Conservation (phyloP, 1,140 invertebrate species). For the Brachionus angularis region DNA sequence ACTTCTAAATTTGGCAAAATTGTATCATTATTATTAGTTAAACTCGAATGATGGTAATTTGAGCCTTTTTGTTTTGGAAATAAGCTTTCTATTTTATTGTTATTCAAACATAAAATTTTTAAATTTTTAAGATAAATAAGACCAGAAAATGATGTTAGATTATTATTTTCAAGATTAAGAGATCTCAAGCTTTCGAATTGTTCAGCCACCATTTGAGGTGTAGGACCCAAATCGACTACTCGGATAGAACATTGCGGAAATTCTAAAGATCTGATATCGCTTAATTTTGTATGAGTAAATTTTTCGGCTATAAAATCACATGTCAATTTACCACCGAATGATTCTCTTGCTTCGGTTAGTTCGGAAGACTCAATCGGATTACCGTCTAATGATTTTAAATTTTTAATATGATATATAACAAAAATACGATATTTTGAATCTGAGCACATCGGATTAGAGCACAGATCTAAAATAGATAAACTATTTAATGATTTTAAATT, state of each 20-base stretch:
- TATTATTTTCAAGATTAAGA: constrained; percentile 57
- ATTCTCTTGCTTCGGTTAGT: constrained; percentile 52
- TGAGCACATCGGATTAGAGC: constrained; percentile 54
- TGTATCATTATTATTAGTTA: constrained; percentile 34
- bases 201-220: constrained; percentile 48
- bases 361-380: constrained; percentile 53
- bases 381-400: constrained; percentile 56
- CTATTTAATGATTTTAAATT: constrained; percentile 53
- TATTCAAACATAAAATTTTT: constrained; percentile 56
- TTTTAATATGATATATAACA: constrained; percentile 56
- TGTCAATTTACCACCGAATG: constrained; percentile 56
- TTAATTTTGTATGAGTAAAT: constrained; percentile 50
- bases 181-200: constrained; percentile 24
- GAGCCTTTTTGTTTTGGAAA: constrained; percentile 47
- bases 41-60: too few species aligned
- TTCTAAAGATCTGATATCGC: constrained; percentile 54
- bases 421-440: constrained; percentile 56
- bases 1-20: constrained; percentile 56
- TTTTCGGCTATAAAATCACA: constrained; percentile 57
- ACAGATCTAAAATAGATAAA: constrained; percentile 55
- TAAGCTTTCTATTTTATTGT: constrained; percentile 57
- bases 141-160: constrained; percentile 55
- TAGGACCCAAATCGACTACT: constrained; percentile 53
- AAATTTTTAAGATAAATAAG: constrained; percentile 54
- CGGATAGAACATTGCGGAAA: constrained; percentile 52